These are phyloP conservation scores for Trichogramma dendrolimi DNA, from an alignment of 2,888 invertebrate species.

Conservation along the genomic window DNA sequence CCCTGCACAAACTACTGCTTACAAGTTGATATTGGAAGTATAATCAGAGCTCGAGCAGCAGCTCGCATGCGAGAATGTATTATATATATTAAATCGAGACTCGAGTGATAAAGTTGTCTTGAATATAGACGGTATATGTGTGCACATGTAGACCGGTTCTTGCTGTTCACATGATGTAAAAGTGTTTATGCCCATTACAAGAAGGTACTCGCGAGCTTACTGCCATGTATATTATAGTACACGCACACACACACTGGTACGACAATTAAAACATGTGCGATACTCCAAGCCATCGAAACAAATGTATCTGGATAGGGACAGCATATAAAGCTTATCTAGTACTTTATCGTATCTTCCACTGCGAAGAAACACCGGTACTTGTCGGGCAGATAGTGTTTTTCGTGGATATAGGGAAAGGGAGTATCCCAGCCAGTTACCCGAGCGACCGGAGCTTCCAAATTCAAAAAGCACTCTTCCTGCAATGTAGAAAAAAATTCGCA, in stretches of 20 bases:
- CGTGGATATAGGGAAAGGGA: conserved; percentile 95
- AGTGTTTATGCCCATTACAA: conserved; percentile 29
- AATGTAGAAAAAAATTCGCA: conserved; percentile 5
- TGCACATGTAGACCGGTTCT: conserved; percentile 25
- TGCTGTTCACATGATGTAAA: conserved; percentile 29
- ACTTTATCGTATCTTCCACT: conserved; percentile 71
- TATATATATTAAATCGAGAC: too few relatives aligned
- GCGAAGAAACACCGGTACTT: conserved; percentile 87
- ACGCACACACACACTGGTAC: too few relatives aligned
- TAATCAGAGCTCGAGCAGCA: too few relatives aligned
- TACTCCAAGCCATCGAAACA: too few relatives aligned
- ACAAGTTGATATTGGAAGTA: too few relatives aligned
- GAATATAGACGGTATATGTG: neutral
- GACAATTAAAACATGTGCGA: too few relatives aligned
- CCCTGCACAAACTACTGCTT: too few relatives aligned
- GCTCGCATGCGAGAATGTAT: too few relatives aligned
- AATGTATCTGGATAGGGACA: too few relatives aligned
- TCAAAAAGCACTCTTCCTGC: conserved; percentile 89
- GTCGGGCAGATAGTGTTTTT: conserved; percentile 93
- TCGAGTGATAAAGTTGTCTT: conserved; percentile 24
- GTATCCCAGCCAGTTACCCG: conserved; percentile 95
- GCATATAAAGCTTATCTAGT: conserved; percentile 48
- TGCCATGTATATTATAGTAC: too few relatives aligned
- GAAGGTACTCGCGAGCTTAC: conserved; percentile 24
- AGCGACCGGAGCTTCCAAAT: conserved; percentile 86